phyloP scores from a whole-genome alignment of 2,113 vertebrate species.

The Colaptes auratus region DNA sequence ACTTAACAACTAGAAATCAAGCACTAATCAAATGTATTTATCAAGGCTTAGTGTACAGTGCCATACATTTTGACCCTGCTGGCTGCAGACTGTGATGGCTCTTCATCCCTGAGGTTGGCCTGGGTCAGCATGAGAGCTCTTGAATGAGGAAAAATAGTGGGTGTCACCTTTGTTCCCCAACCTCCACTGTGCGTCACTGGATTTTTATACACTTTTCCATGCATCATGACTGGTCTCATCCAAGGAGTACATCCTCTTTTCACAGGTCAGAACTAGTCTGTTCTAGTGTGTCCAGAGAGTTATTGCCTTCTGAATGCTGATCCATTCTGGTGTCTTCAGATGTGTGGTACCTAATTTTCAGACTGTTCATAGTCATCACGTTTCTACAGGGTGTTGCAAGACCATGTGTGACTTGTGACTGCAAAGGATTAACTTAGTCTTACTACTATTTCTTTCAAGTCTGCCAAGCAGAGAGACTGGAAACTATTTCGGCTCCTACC shows the following conservation, averaged over 20 bases:
- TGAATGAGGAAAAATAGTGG: fast-evolving
- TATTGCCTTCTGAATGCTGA: neutral
- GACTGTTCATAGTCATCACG: neutral
- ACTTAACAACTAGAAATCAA: neutral
- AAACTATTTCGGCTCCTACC: neutral
- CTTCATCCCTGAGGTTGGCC: neutral
- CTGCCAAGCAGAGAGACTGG: neutral
- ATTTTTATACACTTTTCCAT: neutral
- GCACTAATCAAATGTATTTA: neutral
- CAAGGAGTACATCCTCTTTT: fast-evolving
- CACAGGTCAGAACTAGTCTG: neutral
- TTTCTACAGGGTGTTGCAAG: neutral
- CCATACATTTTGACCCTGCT: neutral
- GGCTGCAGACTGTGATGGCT: neutral
- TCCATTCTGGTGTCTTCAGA: neutral
- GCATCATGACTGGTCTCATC: fast-evolving
- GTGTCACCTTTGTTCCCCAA: neutral
- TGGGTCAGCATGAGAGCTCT: neutral
- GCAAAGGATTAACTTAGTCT: neutral
- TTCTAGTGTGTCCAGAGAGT: neutral
- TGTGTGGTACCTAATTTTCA: neutral
- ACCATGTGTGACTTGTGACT: neutral
- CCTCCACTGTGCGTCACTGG: neutral
- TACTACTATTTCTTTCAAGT: neutral
- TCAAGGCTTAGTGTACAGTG: neutral